Base-by-base conservation (phyloP, 2,797 vertebrate species). In the Sternarchorhynchus goeldii region DNA sequence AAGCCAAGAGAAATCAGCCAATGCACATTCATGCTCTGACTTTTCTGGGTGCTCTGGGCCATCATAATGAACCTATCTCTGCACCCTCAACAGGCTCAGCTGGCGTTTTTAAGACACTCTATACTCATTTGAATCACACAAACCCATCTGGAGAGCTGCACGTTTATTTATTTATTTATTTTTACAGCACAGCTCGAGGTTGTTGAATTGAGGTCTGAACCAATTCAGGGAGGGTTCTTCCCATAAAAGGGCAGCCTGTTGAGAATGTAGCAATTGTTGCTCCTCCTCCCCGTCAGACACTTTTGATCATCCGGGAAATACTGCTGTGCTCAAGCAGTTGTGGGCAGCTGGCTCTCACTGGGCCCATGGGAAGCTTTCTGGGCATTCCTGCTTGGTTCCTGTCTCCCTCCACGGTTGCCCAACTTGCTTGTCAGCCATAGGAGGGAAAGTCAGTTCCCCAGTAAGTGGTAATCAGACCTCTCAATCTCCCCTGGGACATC, bases 381-480 rank as follows among this genome's bases (percentile, higher is more conserved):
- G 63, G 65, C 21, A 14, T n/a, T 20, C 25, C 3, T 20, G 21
- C 73, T 70, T 59, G 32, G 20, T 21, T 65, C 73, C 50, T 57
- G 31, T 20, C 45, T 12, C n/a, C 65, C 65, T 36, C 75, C 53
- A 14, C 58, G 17, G 53, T 36, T 39, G 55, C 72, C 34, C 17
- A 7, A n/a, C 39, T 12, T 68, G 8, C 58, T 39, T 17, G 14
- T 56, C 29, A 53, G 68, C 53, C 10, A 3, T 34, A 29, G 0
- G 53, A 71, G 69, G 20, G 69, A 58, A 58, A 63, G 41, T 17
- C 73, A 75, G 59, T n/a, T 76, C 68, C 55, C 58, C 6, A 71
- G 55, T 56, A 53, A 77, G 77, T 56, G 56, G 53, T 82, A 67
- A 75, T 77, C 77, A 74, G 32, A 50, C 5, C 32, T 63, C 75